Evolutionary conservation across 2,888 invertebrate species (phyloP).

Genomic region (Cataglyphis cursor): DNA sequence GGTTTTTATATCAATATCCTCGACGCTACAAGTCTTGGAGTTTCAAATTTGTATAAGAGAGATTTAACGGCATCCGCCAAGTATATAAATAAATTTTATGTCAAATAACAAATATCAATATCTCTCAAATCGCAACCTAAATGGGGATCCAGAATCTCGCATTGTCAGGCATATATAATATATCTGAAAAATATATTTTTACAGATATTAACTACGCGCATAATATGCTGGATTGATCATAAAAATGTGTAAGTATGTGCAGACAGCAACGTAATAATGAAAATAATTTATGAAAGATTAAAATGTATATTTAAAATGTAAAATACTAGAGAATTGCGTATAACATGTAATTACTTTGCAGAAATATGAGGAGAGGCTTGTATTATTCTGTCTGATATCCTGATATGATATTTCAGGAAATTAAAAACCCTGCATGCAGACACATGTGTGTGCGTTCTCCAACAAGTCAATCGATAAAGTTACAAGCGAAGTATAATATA

Average conservation of each 20-base stretch:
- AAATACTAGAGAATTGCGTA: background rate
- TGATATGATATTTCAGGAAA: slow-evolving; percentile 11
- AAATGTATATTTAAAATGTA: background rate
- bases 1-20: background rate
- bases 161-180: background rate
- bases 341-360: background rate
- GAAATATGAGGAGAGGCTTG: slow-evolving; percentile 9
- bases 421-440: slow-evolving; percentile 29
- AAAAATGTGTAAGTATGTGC: background rate
- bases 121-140: slow-evolving; percentile 10
- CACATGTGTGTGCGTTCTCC: background rate
- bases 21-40: background rate
- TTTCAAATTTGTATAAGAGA: background rate
- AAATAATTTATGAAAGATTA: background rate
- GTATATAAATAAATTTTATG: background rate
- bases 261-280: background rate
- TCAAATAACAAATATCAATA: background rate
- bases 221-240: background rate
- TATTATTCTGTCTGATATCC: slow-evolving; percentile 13
- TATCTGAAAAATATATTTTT: background rate
- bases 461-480: slow-evolving; percentile 48
- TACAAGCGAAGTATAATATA: slow-evolving; percentile 40
- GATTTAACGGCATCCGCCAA: background rate
- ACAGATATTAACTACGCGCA: background rate
- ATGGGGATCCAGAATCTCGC: background rate